Evolutionary conservation across 2,797 vertebrate species (phyloP), one percentile per base, ranked within the genome.

Genomic region (Micrastur ruficollis): DNA sequence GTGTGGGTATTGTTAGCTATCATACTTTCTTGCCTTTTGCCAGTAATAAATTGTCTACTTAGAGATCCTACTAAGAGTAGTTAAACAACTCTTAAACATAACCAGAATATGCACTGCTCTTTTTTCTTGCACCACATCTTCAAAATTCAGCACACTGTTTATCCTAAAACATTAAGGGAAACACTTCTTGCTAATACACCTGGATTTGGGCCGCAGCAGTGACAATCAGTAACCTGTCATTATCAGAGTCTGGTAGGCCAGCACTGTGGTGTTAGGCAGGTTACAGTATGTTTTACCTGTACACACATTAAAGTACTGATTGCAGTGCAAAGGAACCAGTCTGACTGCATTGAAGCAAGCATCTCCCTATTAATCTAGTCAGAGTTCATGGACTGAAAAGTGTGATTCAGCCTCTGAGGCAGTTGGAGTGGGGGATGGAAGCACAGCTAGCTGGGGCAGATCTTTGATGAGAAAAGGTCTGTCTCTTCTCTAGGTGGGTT

Each of bases 151-250:
- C 19, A 9, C 6, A 2, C 14, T 44, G 21, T 40, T 55, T 58
- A 6, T 63, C 36, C 55, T 32, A 56, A 76, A 78, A 11, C 36
- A 47, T 75, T 26, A 34, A 52, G 34, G 66, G 27, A 59, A 80
- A 16, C 29, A 8, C 11, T 87, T 76, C 47, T 72, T 55, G 58
- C 31, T 56, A 20, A 17, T 38, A 59, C 31, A 52, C 14, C 29
- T 78, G 58, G 19, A 20, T 66, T 70, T 86, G 55, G 40, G 66
- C 66, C 1, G 1, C 21, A 29, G 1, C 25, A 29, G 22, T 0
- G 8, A 18, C 36, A 49, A 29, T 34, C 29, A 15, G 40, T 36
- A 26, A 2, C n/a, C 18, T 74, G 72, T 59, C 22, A 3, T 46
- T 76, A 9, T 15, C 17, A 49, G 46, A 72, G 47, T 7, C 50